Conservation (phyloP, 2,888 invertebrate species). For the Campoletis raptor region DNA sequence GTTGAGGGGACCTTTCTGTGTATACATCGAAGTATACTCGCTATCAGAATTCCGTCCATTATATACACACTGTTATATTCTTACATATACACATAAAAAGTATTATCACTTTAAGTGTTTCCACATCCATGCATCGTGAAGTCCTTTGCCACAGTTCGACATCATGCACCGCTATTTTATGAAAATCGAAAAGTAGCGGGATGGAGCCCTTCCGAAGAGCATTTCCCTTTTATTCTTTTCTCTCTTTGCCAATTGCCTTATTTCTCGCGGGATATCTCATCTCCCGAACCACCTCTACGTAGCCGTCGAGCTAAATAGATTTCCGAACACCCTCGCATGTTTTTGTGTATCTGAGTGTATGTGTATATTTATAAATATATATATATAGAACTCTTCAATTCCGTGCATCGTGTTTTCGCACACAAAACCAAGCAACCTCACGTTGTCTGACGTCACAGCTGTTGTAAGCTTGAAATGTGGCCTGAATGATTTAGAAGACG, state of each 20-base stretch:
- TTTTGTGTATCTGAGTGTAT: neutral
- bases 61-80: slow-evolving; percentile 4
- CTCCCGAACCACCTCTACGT: slow-evolving; percentile 51
- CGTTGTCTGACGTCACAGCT: slow-evolving; percentile 17
- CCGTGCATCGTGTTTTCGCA: neutral
- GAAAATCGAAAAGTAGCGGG: slow-evolving; percentile 24
- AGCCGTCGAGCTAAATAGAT: slow-evolving; percentile 59
- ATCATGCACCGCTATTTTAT: slow-evolving; percentile 42
- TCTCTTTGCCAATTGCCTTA: slow-evolving; percentile 27
- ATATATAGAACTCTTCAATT: neutral
- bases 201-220: slow-evolving; percentile 21
- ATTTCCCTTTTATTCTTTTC: slow-evolving; percentile 56
- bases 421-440: neutral
- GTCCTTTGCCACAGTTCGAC: slow-evolving; percentile 50
- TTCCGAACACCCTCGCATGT: slow-evolving; percentile 31
- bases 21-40: slow-evolving; percentile 1
- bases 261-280: slow-evolving; percentile 47
- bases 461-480: slow-evolving; percentile 1
- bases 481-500: slow-evolving; percentile 17
- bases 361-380: neutral
- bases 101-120: slow-evolving; percentile 19
- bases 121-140: slow-evolving; percentile 28
- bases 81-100: neutral
- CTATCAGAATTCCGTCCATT: slow-evolving; percentile 1
- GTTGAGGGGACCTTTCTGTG: slow-evolving; percentile 2